Evolutionary conservation across 2,797 vertebrate genomes (phyloP).

Genomic region (Sebastes iracundus): DNA sequence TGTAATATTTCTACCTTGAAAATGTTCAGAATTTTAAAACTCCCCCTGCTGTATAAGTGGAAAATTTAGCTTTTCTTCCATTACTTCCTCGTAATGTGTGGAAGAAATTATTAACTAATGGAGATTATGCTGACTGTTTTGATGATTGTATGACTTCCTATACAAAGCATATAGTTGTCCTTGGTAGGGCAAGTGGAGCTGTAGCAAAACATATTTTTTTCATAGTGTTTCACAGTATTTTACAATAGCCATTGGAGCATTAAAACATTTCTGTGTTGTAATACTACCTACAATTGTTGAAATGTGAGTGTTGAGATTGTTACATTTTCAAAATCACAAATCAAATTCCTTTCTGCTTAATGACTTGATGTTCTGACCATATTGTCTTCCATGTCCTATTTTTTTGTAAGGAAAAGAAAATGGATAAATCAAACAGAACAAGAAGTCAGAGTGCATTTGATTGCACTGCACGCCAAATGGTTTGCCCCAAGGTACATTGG

Average conservation of each 20-base stretch:
- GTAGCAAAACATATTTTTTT: too few relatives aligned
- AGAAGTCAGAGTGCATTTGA: constrained; percentile 33
- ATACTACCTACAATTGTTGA: not conserved
- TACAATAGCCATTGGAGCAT: not conserved
- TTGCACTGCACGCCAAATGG: constrained; percentile 12
- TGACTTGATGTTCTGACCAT: not conserved
- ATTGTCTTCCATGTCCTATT: not conserved
- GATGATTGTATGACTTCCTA: not conserved
- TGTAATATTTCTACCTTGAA: not conserved
- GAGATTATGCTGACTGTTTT: not conserved
- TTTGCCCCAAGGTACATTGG: constrained; percentile 30
- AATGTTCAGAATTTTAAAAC: not conserved
- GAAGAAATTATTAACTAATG: not conserved
- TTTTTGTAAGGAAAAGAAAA: not conserved
- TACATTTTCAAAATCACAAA: not conserved
- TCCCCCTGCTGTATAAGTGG: not conserved
- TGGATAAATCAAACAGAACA: constrained; percentile 34
- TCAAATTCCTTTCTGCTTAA: not conserved
- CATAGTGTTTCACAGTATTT: not conserved
- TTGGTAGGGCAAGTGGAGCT: not conserved
- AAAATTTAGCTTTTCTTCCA: not conserved
- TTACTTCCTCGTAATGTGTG: not conserved
- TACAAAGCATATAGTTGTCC: not conserved
- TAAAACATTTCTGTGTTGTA: not conserved
- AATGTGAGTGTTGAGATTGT: not conserved